Base-by-base conservation (phyloP, 2,113 vertebrate species). In the Neolamprologus hecqui region DNA sequence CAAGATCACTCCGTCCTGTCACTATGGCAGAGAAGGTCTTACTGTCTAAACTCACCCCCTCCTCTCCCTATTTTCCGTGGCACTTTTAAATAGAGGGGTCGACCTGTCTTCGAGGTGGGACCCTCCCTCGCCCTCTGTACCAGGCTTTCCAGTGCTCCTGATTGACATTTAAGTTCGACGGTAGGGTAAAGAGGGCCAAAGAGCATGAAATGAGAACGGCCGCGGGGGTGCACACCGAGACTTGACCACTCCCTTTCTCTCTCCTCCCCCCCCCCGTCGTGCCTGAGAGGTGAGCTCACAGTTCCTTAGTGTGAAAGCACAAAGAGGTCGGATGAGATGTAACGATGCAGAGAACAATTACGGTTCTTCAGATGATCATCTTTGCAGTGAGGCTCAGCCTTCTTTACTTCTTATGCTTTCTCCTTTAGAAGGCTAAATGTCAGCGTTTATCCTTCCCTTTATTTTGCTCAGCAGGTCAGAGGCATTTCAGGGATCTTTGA, bases 91-190 rank as follows among this genome's bases (percentile, higher is more conserved):
- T 26, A 23, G 42, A 37, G 23, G 57, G 81, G 80, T 82, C 83
- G 15, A 77, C 84, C 84, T 14, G 47, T 85, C 89, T 81, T 31
- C 3, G 5, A 88, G 83, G 84, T 19, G 45, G 58, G 81, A 81
- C 63, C 82, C 54, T 75, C 83, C 60, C 19, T 45, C 11, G 31
- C 47, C 84, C 86, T 23, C 85, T 81, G 88, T 33, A 75, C 79
- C 84, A 19, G 84, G 65, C 85, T 86, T 82, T 53, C 80, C 89
- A 40, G 28, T 40, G 82, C 81, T 83, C 80, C 91, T 83, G 88
- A 90, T 26, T 95, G 94, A 94, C 94, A 95, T 96, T 95, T 96
- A 94, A 68, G 86, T 83, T 37, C 1, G 17, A 86, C 31, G 77
- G 84, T 82, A 33, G 84, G 83, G 81, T 53, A 80, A 86, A 90